These are phyloP conservation scores for Siphamia tubifer DNA, from an alignment of 2,113 vertebrate species.

Conservation along the genomic window DNA sequence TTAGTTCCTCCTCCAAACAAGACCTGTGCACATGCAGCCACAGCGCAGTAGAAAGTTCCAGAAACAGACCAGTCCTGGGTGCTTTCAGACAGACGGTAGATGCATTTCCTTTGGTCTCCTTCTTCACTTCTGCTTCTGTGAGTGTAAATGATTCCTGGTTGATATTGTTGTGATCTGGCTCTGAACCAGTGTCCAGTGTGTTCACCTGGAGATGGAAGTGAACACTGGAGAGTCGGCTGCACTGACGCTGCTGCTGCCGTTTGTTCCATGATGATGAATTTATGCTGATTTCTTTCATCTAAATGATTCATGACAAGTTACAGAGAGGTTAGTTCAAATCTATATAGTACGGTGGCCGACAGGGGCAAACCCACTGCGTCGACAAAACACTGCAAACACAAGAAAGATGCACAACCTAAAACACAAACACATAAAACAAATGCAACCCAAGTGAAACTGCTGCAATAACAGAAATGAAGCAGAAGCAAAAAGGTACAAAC, in stretches of 20 bases:
- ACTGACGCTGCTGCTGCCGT: not conserved
- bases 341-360: no score
- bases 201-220: constrained; percentile 33
- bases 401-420: no score
- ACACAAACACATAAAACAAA: no score
- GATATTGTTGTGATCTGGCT: not conserved
- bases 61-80: constrained; percentile 8
- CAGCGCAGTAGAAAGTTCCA: constrained; percentile 63
- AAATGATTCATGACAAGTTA: no score
- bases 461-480: no score
- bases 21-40: constrained; percentile 50
- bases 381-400: no score
- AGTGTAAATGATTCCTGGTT: constrained; percentile 28
- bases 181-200: constrained; percentile 43
- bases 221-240: constrained; percentile 43
- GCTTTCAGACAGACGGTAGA: constrained; percentile 43
- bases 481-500: no score
- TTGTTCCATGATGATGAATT: constrained; percentile 2
- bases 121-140: not conserved
- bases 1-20: constrained; percentile 44
- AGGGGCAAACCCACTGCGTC: no score
- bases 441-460: no score
- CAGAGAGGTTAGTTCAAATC: no score
- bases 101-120: constrained; percentile 14
- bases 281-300: not conserved